Evolutionary conservation across 1,140 invertebrate genomes (phyloP), one percentile per base, ranked within the genome.

Genomic region (Paralvinella palmiformis): DNA sequence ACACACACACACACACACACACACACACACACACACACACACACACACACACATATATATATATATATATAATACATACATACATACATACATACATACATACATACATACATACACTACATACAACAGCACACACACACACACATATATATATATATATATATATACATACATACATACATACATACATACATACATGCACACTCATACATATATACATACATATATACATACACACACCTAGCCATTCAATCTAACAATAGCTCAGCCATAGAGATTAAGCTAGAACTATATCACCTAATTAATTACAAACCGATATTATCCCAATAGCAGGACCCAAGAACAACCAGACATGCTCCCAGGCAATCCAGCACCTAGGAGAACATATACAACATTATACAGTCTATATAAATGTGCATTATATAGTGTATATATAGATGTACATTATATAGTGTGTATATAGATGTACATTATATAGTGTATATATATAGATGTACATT

Each of bases 261-360:
- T 15, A 17, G n/a, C 6, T n/a, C 3, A 24, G 20, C n/a, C 15
- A 48, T n/a, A 6, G 27, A 15, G 31, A 27, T 3, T 3, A 27
- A 52, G 10, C 24, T 50, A 22, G 17, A 27, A 13, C 7, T 22
- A 15, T 52, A 52, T 17, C 24, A 10, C 31, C 17, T 7, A 52
- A 52, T 6, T 27, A 52, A 7, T 6, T 57, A 37, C 27, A 74
- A 71, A 80, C 78, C 24, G 72, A 69, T 24, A 75, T 73, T 29
- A 79, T 73, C n/a, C 75, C 77, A 29, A 77, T 62, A 7, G 72
- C 73, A 17, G 78, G 78, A 33, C 77, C 78, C 13, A 76, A 63
- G 67, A 78, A 79, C 50, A 80, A 67, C 78, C 78, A 79, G 13
- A 80, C 58, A 53, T 74, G 72, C 45, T 72, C 72, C 71, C 75